Evolutionary conservation across 2,888 invertebrate genomes (phyloP), one percentile per base, ranked within the genome.

Genomic region (Mycogona germanica): DNA sequence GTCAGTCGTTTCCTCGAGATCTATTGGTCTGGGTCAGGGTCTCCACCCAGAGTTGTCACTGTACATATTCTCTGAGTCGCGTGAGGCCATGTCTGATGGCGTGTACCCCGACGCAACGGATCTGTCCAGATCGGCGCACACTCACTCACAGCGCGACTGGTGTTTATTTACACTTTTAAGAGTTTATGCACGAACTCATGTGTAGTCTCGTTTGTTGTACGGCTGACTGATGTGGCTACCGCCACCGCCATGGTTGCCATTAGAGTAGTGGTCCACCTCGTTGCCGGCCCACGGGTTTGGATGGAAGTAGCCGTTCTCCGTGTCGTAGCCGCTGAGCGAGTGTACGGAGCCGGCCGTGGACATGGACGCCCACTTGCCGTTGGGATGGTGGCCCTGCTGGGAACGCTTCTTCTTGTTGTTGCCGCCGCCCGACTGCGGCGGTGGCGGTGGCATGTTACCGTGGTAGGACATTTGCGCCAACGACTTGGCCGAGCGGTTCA

Each of bases 191-290:
- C n/a, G n/a, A n/a, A n/a, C n/a, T 54, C 49, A 48, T 32, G 48
- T 54, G 19, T 49, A 50, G 32, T 49, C 54, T 12, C 48, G 48
- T 41, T 49, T 54, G 29, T 26, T 49, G 42, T 37, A 53, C 3
- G 53, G 46, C 38, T 47, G 46, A 26, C 40, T 41, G 23, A 65
- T 66, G 58, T 87, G 86, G n/a, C n/a, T n/a, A n/a, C n/a, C n/a
- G n/a, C n/a, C n/a, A n/a, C n/a, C n/a, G n/a, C n/a, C n/a, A n/a
- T n/a, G n/a, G 73, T 91, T 89, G 66, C 89, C 79, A 56, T 89
- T 85, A 82, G 89, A 88, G 72, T 92, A 91, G 65, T 91, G 89
- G 64, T 91, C 91, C 85, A 91, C 88, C 68, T 91, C 91, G 70
- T 91, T 89, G 72, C 91, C 91, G 63, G 91, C 89, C 91, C 91